Base-by-base conservation (phyloP, 2,113 vertebrate species). In the Pithys albifrons region DNA sequence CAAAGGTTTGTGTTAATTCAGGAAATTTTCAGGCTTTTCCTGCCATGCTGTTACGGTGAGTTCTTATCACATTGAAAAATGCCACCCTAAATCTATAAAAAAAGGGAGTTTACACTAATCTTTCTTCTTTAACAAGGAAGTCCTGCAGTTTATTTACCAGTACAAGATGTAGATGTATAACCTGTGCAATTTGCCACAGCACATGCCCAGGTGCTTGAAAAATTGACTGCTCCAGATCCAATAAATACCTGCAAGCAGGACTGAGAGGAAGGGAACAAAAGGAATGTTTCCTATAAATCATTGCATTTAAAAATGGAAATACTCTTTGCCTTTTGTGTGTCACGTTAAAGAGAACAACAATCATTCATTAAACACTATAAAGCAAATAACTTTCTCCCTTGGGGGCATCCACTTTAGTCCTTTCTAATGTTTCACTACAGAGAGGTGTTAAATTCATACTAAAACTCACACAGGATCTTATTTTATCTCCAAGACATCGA, bases 121-220 rank as follows among this genome's bases (percentile, higher is more conserved):
- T 17, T 55, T 80, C 39, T 58, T 46, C 31, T 73, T 77, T 55
- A 61, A 85, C 57, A 77, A 87, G 62, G 24, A 92, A 75, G 74
- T 83, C 92, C 48, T 82, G 14, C 31, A 24, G 11, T 39, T 75
- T 80, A 84, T 91, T 95, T 79, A 46, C 29, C 57, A 14, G 69
- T 94, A 59, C 41, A 72, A 95, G 39, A 85, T 88, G 75, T 55
- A 79, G 89, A 96, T 74, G 18, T 8, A 73, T 51, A 87, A 73
- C 71, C 46, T 78, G 55, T 92, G 51, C 79, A 84, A 43, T 94
- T 80, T 91, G 49, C 67, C 66, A 84, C 64, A 20, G 69, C 23
- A 67, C 74, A 55, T 88, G 33, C 55, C n/a, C 19, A 19, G 2
- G 13, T 67, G 45, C 83, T 88, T 82, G 67, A 80, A 94, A 83